Percentiles rank a stretch among this genome's conserved stretches.
Evolutionary conservation across 2,113 vertebrate genomes (phyloP).

Genomic region (Brachypteracias leptosomus): DNA sequence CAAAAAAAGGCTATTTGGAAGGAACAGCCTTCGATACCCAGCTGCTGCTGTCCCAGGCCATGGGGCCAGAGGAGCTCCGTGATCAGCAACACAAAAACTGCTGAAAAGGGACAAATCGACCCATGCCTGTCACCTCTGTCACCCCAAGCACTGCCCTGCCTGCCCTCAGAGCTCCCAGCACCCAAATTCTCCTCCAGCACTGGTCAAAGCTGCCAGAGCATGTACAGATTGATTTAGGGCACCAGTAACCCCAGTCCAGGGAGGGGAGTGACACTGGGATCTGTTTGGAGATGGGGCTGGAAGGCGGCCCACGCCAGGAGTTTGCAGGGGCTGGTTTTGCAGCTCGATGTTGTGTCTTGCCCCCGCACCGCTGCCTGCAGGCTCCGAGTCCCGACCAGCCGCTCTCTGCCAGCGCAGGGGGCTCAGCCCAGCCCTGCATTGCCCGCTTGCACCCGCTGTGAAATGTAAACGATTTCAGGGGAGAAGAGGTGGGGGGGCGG

Average conservation of each 20-base stretch:
- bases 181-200: background rate
- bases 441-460: background rate
- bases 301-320: background rate
- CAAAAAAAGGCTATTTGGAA: background rate
- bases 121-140: rapidly evolving
- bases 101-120: background rate
- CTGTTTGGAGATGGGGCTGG: background rate
- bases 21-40: background rate
- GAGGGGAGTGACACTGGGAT: background rate
- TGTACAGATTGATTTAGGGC: rapidly evolving
- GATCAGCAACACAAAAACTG: background rate
- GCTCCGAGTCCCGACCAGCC: too few species aligned
- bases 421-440: background rate
- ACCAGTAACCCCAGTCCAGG: background rate
- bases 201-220: rapidly evolving
- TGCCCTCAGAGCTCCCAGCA: rapidly evolving
- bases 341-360: background rate
- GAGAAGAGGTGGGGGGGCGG: background rate
- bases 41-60: background rate
- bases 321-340: background rate
- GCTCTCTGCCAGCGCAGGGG: background rate
- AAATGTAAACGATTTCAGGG: background rate
- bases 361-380: background rate
- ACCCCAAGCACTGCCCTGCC: background rate
- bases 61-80: background rate